These are phyloP conservation scores for Hemitrygon akajei DNA, from an alignment of 2,797 vertebrate species.

Conservation along the genomic window DNA sequence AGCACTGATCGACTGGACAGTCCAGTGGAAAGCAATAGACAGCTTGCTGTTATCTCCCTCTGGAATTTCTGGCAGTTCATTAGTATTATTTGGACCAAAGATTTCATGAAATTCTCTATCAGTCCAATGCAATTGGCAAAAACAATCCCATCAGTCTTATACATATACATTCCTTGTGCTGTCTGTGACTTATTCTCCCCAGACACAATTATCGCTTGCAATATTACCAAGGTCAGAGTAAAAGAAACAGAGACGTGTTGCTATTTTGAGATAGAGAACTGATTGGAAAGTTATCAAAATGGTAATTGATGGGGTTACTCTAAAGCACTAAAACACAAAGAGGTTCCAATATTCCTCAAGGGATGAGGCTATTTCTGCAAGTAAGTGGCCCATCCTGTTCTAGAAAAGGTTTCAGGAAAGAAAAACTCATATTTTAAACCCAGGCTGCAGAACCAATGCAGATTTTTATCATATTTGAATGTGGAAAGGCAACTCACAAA, in stretches of 20 bases:
- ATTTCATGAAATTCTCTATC: not conserved
- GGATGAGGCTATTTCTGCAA: not conserved
- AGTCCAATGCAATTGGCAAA: not conserved
- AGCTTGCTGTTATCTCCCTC: too few species aligned
- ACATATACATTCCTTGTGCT: not conserved
- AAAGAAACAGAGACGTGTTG: not conserved
- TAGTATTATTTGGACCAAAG: too few species aligned
- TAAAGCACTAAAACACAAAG: not conserved
- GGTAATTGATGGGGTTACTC: not conserved
- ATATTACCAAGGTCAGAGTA: not conserved
- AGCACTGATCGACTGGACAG: too few species aligned
- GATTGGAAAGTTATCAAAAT: not conserved
- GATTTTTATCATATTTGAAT: too few species aligned
- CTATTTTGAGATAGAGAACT: not conserved
- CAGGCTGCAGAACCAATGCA: too few species aligned
- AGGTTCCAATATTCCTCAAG: too few species aligned
- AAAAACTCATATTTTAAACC: too few species aligned
- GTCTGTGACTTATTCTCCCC: not conserved
- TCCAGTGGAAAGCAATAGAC: too few species aligned
- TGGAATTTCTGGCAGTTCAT: too few species aligned
- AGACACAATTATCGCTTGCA: not conserved
- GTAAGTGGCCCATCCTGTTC: not conserved
- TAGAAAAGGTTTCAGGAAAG: not conserved
- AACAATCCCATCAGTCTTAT: not conserved
- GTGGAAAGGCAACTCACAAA: too few species aligned